Conservation (phyloP, 2,888 invertebrate species). For the Morpho helenor region DNA sequence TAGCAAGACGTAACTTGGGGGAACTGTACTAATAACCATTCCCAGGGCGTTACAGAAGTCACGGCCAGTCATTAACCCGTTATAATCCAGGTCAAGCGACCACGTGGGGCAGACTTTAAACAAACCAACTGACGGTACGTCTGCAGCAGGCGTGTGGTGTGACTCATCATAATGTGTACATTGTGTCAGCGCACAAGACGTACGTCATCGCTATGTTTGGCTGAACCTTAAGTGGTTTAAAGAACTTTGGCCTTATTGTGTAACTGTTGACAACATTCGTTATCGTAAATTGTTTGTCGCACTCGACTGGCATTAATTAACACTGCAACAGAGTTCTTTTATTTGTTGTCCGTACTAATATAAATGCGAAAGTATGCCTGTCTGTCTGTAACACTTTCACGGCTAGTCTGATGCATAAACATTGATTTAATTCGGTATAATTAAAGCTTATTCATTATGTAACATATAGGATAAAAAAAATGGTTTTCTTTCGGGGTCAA, state of each 20-base stretch:
- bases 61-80: conserved; percentile 65
- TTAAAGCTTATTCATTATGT: too few relatives aligned
- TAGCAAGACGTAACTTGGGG: conserved; percentile 7
- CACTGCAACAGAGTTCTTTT: conserved; percentile 8
- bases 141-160: conserved; percentile 45
- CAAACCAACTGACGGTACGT: conserved; percentile 44
- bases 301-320: conserved; percentile 15
- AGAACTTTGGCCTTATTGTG: conserved; percentile 23
- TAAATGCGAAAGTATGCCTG: too few relatives aligned
- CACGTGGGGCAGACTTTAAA: conserved; percentile 47
- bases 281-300: conserved; percentile 18
- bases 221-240: conserved; percentile 21
- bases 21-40: conserved; percentile 50
- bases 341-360: too few relatives aligned
- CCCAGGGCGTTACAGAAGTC: conserved; percentile 49
- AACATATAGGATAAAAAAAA: too few relatives aligned
- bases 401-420: too few relatives aligned
- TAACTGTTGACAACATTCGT: conserved; percentile 23
- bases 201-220: conserved; percentile 24
- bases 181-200: conserved; percentile 15
- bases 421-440: too few relatives aligned
- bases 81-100: conserved; percentile 64
- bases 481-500: too few relatives aligned
- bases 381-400: too few relatives aligned
- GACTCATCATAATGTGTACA: conserved; percentile 40